Evolutionary conservation across 1,140 invertebrate genomes (phyloP).

Genomic region (Papilio machaon): DNA sequence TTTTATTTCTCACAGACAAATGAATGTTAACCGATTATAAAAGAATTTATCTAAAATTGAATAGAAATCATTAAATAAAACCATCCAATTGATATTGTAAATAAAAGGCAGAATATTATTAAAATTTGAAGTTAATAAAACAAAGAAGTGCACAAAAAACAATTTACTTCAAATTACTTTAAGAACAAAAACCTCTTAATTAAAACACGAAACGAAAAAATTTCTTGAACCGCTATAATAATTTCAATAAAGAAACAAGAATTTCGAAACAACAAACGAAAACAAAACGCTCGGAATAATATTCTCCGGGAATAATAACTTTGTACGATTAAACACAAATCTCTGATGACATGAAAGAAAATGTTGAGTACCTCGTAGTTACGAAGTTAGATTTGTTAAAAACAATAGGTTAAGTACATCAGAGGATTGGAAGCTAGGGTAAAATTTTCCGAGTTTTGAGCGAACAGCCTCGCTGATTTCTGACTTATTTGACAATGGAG

Average conservation of each 20-base stretch:
- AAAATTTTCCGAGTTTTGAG: constrained; percentile 1
- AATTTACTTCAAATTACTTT: constrained; percentile 20
- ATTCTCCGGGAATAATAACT: constrained; percentile 22
- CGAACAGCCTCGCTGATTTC: constrained; percentile 3
- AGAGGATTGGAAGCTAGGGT: neutral
- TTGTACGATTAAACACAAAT: constrained; percentile 30
- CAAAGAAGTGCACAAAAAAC: neutral
- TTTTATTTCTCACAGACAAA: too few species aligned
- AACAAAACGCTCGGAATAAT: constrained; percentile 31
- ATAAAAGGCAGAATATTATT: neutral
- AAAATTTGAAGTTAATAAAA: neutral
- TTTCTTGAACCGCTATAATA: neutral
- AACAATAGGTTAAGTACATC: constrained; percentile 36
- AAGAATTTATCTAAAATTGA: neutral
- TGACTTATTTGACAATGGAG: constrained; percentile 27
- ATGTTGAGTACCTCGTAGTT: constrained; percentile 33
- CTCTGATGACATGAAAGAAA: constrained; percentile 35
- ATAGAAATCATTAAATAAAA: neutral
- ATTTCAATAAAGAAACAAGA: constrained; percentile 17
- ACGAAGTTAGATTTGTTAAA: constrained; percentile 43
- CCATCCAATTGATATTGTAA: neutral
- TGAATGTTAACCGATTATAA: too few species aligned
- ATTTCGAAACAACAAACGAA: constrained; percentile 1
- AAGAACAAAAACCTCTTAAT: neutral
- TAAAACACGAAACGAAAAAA: neutral